phyloP scores from a whole-genome alignment of 2,797 vertebrate genomes.

The Syngnathus rostellatus region DNA sequence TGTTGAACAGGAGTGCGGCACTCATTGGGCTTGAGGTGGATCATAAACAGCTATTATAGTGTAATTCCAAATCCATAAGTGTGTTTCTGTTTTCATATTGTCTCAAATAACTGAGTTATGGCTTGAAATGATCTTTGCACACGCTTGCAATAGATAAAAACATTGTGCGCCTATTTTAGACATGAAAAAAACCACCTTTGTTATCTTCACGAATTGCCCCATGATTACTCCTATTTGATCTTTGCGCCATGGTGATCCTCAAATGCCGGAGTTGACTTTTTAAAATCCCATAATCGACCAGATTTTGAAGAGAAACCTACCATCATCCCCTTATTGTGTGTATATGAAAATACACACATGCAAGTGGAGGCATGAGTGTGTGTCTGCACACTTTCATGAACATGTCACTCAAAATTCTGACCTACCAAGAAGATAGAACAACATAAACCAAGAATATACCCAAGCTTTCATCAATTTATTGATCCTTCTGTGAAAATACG shows the following conservation, averaged over 20 bases:
- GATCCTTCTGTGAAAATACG: slow-evolving; percentile 19
- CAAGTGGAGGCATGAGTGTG: slow-evolving; percentile 54
- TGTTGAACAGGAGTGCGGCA: slow-evolving; percentile 30
- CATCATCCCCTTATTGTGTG: slow-evolving; percentile 27
- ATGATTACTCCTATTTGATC: slow-evolving; percentile 38
- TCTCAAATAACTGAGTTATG: slow-evolving; percentile 14
- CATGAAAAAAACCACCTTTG: no score
- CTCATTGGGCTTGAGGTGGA: slow-evolving; percentile 24
- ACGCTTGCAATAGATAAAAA: neutral
- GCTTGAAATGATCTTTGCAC: neutral
- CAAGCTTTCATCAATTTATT: slow-evolving; percentile 41
- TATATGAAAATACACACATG: slow-evolving; percentile 26
- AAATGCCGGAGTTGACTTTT: slow-evolving; percentile 40
- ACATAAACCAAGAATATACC: slow-evolving; percentile 26
- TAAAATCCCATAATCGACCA: slow-evolving; percentile 55
- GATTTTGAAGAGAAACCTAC: slow-evolving; percentile 41
- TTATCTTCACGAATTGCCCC: slow-evolving; percentile 43
- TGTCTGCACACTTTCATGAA: slow-evolving; percentile 36
- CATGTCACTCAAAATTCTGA: slow-evolving; percentile 18
- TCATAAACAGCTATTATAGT: slow-evolving; percentile 20
- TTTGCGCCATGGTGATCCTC: slow-evolving; percentile 23
- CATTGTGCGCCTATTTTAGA: no score
- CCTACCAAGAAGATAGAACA: slow-evolving; percentile 21
- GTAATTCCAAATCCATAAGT: slow-evolving; percentile 9
- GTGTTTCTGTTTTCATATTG: slow-evolving; percentile 16